These are phyloP conservation scores for Mystacornis crossleyi DNA, from an alignment of 2,113 vertebrate genomes.

Conservation along the genomic window DNA sequence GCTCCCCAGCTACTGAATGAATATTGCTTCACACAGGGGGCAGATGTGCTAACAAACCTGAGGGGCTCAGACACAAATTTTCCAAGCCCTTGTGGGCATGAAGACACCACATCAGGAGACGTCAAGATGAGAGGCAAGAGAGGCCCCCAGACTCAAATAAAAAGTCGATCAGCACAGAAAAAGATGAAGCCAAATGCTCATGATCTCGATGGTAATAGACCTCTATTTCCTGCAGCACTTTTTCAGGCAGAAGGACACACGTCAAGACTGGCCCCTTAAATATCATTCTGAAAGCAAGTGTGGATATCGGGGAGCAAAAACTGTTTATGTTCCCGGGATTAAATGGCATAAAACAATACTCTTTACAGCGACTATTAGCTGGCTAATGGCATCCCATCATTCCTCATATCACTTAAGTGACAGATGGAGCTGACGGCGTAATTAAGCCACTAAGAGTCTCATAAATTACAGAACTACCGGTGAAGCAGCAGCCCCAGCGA, in stretches of 20 bases:
- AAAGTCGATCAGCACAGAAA: background rate
- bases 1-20: background rate
- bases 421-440: conserved; percentile 64
- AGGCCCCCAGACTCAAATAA: background rate
- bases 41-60: background rate
- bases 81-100: background rate
- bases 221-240: background rate
- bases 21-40: background rate
- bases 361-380: conserved; percentile 72
- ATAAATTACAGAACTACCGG: conserved; percentile 65
- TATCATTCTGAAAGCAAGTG: background rate
- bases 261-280: background rate
- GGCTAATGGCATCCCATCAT: conserved; percentile 64
- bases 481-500: background rate
- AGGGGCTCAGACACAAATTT: background rate
- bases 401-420: conserved; percentile 68
- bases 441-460: conserved; percentile 69
- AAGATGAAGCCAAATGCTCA: background rate
- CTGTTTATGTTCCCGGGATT: conserved; percentile 42
- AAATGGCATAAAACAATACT: conserved; percentile 65
- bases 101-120: background rate
- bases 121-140: background rate
- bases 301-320: conserved; percentile 22
- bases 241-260: background rate
- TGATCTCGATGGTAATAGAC: background rate